A percentile compares a stretch with the other conserved stretches of the same genome.
These are phyloP conservation scores for Sinopyrophorus schimmeli DNA, from an alignment of 2,888 invertebrate genomes.

Conservation along the genomic window DNA sequence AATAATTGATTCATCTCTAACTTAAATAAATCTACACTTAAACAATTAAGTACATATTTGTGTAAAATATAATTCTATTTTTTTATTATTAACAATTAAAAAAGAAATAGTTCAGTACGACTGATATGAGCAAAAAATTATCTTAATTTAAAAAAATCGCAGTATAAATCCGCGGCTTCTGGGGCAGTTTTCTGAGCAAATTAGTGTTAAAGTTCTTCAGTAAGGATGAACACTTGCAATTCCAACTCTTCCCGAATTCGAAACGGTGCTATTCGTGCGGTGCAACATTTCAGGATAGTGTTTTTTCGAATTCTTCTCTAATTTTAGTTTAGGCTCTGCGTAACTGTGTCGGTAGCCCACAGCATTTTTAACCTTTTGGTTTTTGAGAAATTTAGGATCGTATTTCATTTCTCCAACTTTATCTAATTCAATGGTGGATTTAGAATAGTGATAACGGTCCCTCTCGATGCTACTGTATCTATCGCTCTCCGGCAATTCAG, in stretches of 20 bases:
- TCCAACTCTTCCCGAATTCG: constrained; percentile 53
- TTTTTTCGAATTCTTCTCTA: constrained; percentile 47
- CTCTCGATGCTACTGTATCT: constrained; percentile 56
- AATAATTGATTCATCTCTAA: too few species aligned
- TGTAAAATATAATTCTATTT: too few species aligned
- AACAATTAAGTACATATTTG: too few species aligned
- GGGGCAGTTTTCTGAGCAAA: too few species aligned
- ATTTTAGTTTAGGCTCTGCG: constrained; percentile 66
- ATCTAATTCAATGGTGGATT: constrained; percentile 47
- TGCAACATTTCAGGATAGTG: constrained; percentile 51
- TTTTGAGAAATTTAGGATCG: constrained; percentile 46
- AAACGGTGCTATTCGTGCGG: constrained; percentile 52
- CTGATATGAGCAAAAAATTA: too few species aligned
- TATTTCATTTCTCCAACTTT: constrained; percentile 43
- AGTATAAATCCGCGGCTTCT: too few species aligned
- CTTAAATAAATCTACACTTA: too few species aligned
- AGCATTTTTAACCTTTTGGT: constrained; percentile 43
- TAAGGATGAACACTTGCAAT: constrained; percentile 55
- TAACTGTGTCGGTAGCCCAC: constrained; percentile 64
- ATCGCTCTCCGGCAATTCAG: constrained; percentile 59
- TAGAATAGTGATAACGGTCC: constrained; percentile 53
- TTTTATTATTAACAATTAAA: too few species aligned
- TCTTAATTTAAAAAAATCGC: too few species aligned
- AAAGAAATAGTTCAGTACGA: too few species aligned
- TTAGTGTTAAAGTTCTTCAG: too few species aligned